Percentiles rank a stretch among this genome's conserved stretches.
These are phyloP conservation scores for Arrhamphus sclerolepis DNA, from an alignment of 2,797 vertebrate genomes.

Conservation along the genomic window DNA sequence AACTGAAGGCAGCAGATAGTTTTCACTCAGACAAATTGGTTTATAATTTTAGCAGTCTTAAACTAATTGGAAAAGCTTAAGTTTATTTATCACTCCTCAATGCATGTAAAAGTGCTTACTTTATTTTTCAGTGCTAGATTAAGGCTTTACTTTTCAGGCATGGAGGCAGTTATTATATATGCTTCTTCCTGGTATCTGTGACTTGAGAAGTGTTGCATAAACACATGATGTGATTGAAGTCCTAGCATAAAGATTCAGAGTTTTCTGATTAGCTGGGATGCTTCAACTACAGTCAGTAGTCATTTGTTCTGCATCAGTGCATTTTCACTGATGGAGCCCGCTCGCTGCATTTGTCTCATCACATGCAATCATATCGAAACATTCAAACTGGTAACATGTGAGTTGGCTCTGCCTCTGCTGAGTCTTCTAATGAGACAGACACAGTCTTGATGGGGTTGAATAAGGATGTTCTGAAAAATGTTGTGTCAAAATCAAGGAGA, in stretches of 20 bases:
- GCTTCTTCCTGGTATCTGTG: not conserved
- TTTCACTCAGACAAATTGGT: too few species aligned
- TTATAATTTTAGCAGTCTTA: too few species aligned
- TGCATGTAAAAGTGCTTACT: not conserved
- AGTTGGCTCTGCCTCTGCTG: not conserved
- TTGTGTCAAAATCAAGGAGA: slow-evolving; percentile 12
- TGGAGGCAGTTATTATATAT: not conserved
- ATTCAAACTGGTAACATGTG: slow-evolving; percentile 5
- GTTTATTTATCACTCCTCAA: not conserved
- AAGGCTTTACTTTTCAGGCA: not conserved
- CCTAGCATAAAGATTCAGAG: not conserved
- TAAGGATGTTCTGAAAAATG: slow-evolving; percentile 12
- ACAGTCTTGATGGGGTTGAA: not conserved
- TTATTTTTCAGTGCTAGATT: too few species aligned
- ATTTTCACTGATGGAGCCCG: slow-evolving; percentile 1
- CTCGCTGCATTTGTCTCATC: slow-evolving; percentile 1
- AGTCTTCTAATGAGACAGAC: slow-evolving; percentile 8
- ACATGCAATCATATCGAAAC: slow-evolving; percentile 3
- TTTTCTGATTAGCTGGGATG: not conserved
- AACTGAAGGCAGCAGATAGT: too few species aligned
- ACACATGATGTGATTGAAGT: not conserved
- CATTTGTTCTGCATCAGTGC: slow-evolving; percentile 10
- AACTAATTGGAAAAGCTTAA: too few species aligned
- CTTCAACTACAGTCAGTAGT: slow-evolving; percentile 1
- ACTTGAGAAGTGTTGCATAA: not conserved